phyloP scores from a whole-genome alignment of 2,797 vertebrate species.

The Enteromius trimaculatus region DNA sequence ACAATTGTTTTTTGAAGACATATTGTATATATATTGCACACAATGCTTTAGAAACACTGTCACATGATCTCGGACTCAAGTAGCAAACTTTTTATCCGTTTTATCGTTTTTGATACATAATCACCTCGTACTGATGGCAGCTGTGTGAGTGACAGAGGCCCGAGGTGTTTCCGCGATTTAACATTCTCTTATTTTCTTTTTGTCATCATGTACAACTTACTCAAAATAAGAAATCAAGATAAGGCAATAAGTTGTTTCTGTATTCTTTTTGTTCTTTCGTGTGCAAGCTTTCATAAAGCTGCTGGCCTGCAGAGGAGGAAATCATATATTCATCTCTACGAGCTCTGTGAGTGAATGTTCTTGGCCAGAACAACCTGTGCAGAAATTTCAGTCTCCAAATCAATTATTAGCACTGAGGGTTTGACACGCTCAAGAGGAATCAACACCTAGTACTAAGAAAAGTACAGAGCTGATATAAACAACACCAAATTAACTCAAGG shows the following conservation, averaged over 20 bases:
- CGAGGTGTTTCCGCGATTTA: constrained; percentile 16
- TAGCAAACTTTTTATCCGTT: not conserved
- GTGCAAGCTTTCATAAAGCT: not conserved
- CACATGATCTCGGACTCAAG: not conserved
- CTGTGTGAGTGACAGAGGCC: constrained; percentile 11
- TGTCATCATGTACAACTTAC: not conserved
- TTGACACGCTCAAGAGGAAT: constrained; percentile 80
- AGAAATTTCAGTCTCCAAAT: constrained; percentile 88
- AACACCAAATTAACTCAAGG: constrained; percentile 78
- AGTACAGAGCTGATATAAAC: constrained; percentile 82
- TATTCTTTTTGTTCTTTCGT: constrained; percentile 6
- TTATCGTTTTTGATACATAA: not conserved
- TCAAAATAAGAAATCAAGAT: constrained; percentile 13
- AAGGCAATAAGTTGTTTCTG: not conserved
- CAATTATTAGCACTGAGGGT: constrained; percentile 86
- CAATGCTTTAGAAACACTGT: not conserved
- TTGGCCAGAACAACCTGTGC: constrained; percentile 88
- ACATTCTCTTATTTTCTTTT: not conserved
- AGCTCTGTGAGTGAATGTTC: constrained; percentile 67
- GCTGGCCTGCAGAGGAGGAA: not conserved
- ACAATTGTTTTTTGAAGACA: not conserved
- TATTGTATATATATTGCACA: not conserved
- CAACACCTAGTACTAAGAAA: constrained; percentile 80
- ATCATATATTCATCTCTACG: constrained; percentile 27
- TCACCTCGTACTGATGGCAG: constrained; percentile 7